Percentiles rank a stretch among this genome's conserved stretches.
phyloP scores from a whole-genome alignment of 1,140 invertebrate genomes.

The Anadara kagoshimensis region DNA sequence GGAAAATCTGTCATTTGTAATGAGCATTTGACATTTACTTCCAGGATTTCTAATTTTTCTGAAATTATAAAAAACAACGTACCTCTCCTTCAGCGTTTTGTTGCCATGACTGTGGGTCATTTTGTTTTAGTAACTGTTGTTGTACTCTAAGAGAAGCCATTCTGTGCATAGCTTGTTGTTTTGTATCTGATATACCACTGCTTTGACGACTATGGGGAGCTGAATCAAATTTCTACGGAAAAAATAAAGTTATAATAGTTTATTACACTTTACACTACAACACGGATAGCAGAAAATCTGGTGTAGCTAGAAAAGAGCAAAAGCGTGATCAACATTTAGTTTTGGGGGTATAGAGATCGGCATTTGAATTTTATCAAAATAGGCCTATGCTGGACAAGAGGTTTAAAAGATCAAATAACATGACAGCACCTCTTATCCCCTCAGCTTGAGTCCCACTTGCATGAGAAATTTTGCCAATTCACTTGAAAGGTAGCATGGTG shows the following conservation, averaged over 20 bases:
- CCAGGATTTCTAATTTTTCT: background rate
- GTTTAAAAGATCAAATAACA: background rate
- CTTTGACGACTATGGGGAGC: conserved; percentile 14
- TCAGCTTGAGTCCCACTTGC: background rate
- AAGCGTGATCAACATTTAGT: too few relatives aligned
- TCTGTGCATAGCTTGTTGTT: conserved; percentile 41
- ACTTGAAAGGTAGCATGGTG: too few relatives aligned
- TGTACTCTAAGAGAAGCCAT: conserved; percentile 48
- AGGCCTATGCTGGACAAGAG: background rate
- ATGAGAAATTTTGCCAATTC: too few relatives aligned
- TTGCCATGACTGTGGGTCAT: conserved; percentile 31
- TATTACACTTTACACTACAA: too few relatives aligned
- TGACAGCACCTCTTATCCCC: background rate
- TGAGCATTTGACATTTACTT: background rate
- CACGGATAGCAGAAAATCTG: too few relatives aligned
- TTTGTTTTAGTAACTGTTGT: conserved; percentile 40
- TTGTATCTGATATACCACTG: conserved; percentile 23
- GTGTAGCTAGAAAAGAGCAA: too few relatives aligned
- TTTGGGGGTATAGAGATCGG: background rate
- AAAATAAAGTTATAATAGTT: background rate
- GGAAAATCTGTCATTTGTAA: background rate
- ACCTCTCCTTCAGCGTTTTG: conserved; percentile 13
- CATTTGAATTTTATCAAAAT: too few relatives aligned
- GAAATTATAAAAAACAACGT: background rate
- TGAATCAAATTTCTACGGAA: conserved; percentile 3